phyloP scores from a whole-genome alignment of 2,113 vertebrate genomes.

The Chaetodon trifascialis region DNA sequence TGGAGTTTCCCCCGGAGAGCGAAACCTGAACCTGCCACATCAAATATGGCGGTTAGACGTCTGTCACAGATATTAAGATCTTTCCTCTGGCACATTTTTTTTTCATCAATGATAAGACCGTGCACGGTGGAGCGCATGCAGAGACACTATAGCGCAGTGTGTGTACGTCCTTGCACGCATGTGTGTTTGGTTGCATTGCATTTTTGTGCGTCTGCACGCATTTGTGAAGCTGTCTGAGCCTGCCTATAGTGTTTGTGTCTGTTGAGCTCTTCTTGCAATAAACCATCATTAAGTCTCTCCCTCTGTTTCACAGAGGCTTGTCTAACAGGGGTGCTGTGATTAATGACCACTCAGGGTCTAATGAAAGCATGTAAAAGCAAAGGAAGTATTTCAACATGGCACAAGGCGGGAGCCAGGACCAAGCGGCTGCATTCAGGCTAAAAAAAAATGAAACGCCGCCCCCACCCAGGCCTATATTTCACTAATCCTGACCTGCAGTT shows the following conservation, averaged over 20 bases:
- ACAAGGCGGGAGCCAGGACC: conserved; percentile 46
- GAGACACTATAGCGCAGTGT: not conserved
- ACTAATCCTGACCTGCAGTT: conserved; percentile 74
- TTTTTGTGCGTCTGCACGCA: conserved; percentile 1
- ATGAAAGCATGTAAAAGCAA: conserved; percentile 75
- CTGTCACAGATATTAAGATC: conserved; percentile 22
- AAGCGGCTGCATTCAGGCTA: conserved; percentile 38
- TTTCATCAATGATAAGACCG: conserved; percentile 15
- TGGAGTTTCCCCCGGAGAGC: conserved; percentile 18
- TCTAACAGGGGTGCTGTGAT: conserved; percentile 69
- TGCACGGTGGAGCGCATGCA: not conserved
- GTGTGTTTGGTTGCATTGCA: not conserved
- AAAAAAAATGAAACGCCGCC: conserved; percentile 5
- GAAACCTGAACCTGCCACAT: conserved; percentile 29
- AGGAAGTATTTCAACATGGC: conserved; percentile 72
- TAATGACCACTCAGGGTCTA: conserved; percentile 76
- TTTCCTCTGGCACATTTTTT: conserved; percentile 11
- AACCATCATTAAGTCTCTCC: conserved; percentile 43
- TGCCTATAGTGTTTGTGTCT: not conserved
- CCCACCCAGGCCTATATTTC: conserved; percentile 40
- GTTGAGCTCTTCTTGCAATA: conserved; percentile 20
- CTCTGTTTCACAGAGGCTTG: conserved; percentile 42
- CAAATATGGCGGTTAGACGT: conserved; percentile 33
- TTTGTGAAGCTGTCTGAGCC: not conserved
- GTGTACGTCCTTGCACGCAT: not conserved